Evolutionary conservation across 2,888 invertebrate genomes (phyloP), one percentile per base, ranked within the genome.

Genomic region (Suillia variegata): DNA sequence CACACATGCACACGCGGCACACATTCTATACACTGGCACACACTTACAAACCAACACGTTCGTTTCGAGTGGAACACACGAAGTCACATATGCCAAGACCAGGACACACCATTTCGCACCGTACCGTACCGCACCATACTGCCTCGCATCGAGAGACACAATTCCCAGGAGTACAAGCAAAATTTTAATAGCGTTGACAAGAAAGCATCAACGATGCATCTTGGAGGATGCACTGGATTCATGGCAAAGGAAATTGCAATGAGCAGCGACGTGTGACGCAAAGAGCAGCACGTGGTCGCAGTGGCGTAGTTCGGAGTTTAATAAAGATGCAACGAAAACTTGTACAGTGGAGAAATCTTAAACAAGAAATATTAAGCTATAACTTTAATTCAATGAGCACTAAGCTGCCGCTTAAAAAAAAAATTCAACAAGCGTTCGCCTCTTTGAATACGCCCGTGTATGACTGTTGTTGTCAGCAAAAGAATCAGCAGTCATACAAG

Each of bases 221-320:
- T 5, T n/a, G n/a, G n/a, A 17, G 20, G 20, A 18, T 18, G 45
- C 45, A 45, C 45, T 18, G 17, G 20, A 20, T 18, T 6, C 6
- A 45, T 6, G 18, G 58, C 62, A 62, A 62, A 64, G 60, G 20
- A 64, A 60, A 62, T 58, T 51, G 58, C 52, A 47, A 51, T 56
- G 56, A 49, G 20, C 20, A 18, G 38, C 22, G 55, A 48, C 48
- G 20, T 47, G 20, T 48, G n/a, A 53, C 21, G 26, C 53, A 53
- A 34, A 13, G 53, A 34, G n/a, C n/a, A n/a, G n/a, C n/a, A 47
- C 18, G 21, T 6, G 15, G 13, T 15, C 10, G 18, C 12, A 26
- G 24, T n/a, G n/a, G n/a, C n/a, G n/a, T n/a, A n/a, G n/a, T n/a
- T n/a, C n/a, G n/a, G n/a, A n/a, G n/a, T n/a, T n/a, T n/a, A n/a